Conservation (phyloP, 2,888 invertebrate species). For the Ypsolopha sequella region DNA sequence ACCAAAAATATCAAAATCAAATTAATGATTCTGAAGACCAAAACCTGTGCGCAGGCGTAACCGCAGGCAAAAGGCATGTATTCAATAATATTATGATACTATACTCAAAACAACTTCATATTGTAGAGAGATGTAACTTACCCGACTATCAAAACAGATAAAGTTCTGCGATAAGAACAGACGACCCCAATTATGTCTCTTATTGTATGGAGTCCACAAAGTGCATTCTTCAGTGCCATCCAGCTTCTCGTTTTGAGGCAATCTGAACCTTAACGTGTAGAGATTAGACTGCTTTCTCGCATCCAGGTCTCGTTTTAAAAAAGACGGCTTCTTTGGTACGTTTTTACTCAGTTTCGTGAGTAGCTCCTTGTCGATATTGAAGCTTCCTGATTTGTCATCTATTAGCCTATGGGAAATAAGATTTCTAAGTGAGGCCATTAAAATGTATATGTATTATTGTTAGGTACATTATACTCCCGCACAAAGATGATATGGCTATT, state of each 20-base stretch:
- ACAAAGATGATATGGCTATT: neutral
- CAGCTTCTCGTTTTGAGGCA: constrained; percentile 91
- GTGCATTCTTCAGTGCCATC: constrained; percentile 95
- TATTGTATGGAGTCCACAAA: constrained; percentile 96
- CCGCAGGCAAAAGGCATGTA: too few species aligned
- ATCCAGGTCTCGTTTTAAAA: constrained; percentile 94
- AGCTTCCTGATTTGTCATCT: constrained; percentile 88
- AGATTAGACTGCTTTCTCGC: constrained; percentile 94
- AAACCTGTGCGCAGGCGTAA: too few species aligned
- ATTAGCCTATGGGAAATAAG: constrained; percentile 74
- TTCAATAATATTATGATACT: too few species aligned
- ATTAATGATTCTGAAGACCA: too few species aligned
- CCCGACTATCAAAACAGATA: constrained; percentile 95
- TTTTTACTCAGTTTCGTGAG: constrained; percentile 88
- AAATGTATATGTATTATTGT: neutral
- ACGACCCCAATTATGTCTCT: constrained; percentile 87
- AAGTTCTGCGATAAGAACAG: constrained; percentile 95
- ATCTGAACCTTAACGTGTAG: constrained; percentile 85
- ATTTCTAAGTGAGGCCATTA: too few species aligned
- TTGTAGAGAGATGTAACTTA: constrained; percentile 42
- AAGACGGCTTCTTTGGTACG: constrained; percentile 90
- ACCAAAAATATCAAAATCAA: too few species aligned
- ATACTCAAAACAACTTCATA: too few species aligned
- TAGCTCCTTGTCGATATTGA: constrained; percentile 89
- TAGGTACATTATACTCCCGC: neutral